Base-by-base conservation (phyloP, 2,113 vertebrate species). In the Alouatta palliata region DNA sequence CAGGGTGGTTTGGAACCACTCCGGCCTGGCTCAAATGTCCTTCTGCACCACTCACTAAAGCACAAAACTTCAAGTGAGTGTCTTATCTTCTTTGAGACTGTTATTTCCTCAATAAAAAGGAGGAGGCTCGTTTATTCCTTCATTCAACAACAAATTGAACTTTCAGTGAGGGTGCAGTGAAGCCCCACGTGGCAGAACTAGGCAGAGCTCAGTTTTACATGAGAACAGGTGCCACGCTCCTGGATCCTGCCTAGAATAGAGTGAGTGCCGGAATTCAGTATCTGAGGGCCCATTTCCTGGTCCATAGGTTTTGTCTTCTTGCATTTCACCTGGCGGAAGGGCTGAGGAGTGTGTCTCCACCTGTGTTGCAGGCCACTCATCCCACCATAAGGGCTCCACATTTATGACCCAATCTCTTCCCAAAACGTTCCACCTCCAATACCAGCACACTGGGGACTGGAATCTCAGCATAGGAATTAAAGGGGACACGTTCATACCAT, bases 161-260 rank as follows among this genome's bases (percentile, higher is more conserved):
- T 32, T 80, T 2, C 6, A 13, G 4, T 25, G 2, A 20, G 17
- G 2, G 4, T 2, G 10, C 1, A 8, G 35, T 25, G 32, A 9
- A 4, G 37, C n/a, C 30, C 30, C 27, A 30, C 54, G 40, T 23
- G 32, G 82, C 81, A 12, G 82, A 37, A 27, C 25, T 21, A 61
- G 10, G 14, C 54, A 17, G 16, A 40, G 68, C 35, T 40, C 8
- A 21, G 10, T 27, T 11, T 45, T 35, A 4, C 12, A 11, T 5
- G 43, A 54, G 12, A 2, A 35, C 2, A 20, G 11, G 4, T 1
- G 14, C 1, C 0, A 6, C 0, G 0, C 32, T 13, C 82, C 16
- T 5, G 9, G 43, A 3, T 16, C 11, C 16, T 40, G 37, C 64
- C 61, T 23, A 27, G 45, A 30, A 2, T 30, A 13, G 12, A 10